phyloP scores from a whole-genome alignment of 2,888 invertebrate genomes.

The Drosophila anceps region DNA sequence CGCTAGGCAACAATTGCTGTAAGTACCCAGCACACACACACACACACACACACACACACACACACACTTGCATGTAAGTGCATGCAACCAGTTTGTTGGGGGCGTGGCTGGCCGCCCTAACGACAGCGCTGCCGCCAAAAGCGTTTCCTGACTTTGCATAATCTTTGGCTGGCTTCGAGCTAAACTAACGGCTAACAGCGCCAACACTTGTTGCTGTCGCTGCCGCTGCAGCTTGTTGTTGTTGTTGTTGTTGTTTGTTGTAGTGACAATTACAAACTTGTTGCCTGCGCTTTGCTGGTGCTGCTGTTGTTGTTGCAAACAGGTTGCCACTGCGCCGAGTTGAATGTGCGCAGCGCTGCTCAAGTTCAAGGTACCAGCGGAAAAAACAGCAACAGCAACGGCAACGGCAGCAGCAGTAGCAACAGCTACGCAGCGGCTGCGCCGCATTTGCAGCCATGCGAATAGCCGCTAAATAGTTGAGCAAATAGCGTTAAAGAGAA shows the following conservation, averaged over 20 bases:
- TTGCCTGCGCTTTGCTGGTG: conserved; percentile 43
- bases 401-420: conserved; percentile 12
- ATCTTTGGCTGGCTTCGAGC: conserved; percentile 48
- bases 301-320: conserved; percentile 64
- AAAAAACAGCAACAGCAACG: conserved; percentile 18
- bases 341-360: conserved; percentile 65
- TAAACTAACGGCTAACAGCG: conserved; percentile 34
- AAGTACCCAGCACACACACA: conserved; percentile 19
- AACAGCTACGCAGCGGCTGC: conserved; percentile 16
- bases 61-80: background rate
- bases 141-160: conserved; percentile 75
- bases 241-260: conserved; percentile 33
- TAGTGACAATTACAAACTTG: conserved; percentile 71
- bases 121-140: conserved; percentile 30
- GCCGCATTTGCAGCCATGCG: conserved; percentile 29
- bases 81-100: conserved; percentile 44
- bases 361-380: conserved; percentile 76
- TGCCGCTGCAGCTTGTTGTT: conserved; percentile 17
- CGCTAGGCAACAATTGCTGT: conserved; percentile 60
- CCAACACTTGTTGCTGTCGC: conserved; percentile 9
- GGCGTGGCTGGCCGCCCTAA: conserved; percentile 37
- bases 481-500: conserved; percentile 68
- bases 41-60: background rate
- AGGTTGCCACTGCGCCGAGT: conserved; percentile 64
- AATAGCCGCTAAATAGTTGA: conserved; percentile 57